Base-by-base conservation (phyloP, 1,140 invertebrate genomes). In the Bombus ignitus region DNA sequence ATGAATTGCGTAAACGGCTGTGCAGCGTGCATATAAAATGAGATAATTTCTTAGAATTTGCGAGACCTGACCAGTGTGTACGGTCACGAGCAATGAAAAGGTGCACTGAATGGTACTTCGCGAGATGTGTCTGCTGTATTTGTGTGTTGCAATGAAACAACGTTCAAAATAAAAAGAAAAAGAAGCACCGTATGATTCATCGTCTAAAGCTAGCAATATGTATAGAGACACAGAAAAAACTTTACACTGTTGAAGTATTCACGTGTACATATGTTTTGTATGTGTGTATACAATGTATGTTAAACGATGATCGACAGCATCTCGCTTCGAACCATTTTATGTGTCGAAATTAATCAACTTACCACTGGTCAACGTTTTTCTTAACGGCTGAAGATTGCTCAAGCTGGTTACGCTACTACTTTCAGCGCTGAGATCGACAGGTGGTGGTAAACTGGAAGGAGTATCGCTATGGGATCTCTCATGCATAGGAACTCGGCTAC, bases 381-480 rank as follows among this genome's bases (percentile, higher is more conserved):
- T 96, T 88, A 98, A 94, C 71, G 98, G 98, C 65, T 95, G 95
- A 93, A 98, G 96, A 95, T 98, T 98, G 91, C 98, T 98, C 87
- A 99, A 96, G 89, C 98, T 98, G 47, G 98, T 98, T 76, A 99
- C 98, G 94, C 98, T 99, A 94, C 98, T 99, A 93, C 98, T 99
- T 95, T 99, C 99, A 22, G 98, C 98, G 81, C 98, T 98, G 68
- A 99, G 96, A 94, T 99, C 98, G 32, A 99, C 98, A 28, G 98
- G 97, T 5, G 98, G 97, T 83, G 98, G 95, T n/a, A 97, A 96
- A 25, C 96, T 89, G 35, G 96, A 97, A 12, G 97, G 97, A 9
- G 98, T 98, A 93, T 98, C 98, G n/a, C 98, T 98, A 94, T 98
- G 98, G 22, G 98, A 98, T 75, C 98, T 96, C 94, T 98, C 98